Base-by-base conservation (phyloP, 2,797 vertebrate genomes). In the Anguilla anguilla region DNA sequence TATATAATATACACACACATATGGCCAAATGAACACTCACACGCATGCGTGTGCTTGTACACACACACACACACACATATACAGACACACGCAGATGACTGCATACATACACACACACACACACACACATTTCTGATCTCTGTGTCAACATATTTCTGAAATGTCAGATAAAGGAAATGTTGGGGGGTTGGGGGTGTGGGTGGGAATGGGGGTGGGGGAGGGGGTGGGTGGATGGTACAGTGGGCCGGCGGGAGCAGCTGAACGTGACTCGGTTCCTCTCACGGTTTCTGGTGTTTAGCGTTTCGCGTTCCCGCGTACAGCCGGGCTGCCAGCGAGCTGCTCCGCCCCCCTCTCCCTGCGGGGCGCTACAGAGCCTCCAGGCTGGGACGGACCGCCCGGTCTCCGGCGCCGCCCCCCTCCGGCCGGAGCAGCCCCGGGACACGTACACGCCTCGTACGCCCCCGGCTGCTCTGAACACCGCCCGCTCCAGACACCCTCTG, bases 51-150 rank as follows among this genome's bases (percentile, higher is more conserved):
- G 35, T 13, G 43, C 31, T 39, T 11, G 31, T 2, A 83, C 82
- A 83, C 82, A 83, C 43, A 83, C 43, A 55, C 49, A n/a, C 81
- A 83, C 81, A 83, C 81, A 53, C 28, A 85, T n/a, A 57, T 67
- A 57, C 57, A 39, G 31, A 67, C 61, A 67, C 61, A 67, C 22
- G 6, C 61, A 67, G 49, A 51, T 6, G 49, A 6, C 49, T 51
- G 49, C 61, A 67, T 22, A 67, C 61, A 64, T 22, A 89, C 39
- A 89, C 83, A 64, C 83, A 74, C 85, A 72, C 81, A 43, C 84
- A 85, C n/a, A 35, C 72, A 15, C 17, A 77, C 13, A 77, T 17
- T 81, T 49, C 77, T 4, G 43, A 81, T 43, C 77, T 81, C 74
- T 19, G 74, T 39, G 22, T 72, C 25, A 49, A 25, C 22, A 81